Evolutionary conservation across 2,888 invertebrate genomes (phyloP).

Genomic region (Heliconius cydno): DNA sequence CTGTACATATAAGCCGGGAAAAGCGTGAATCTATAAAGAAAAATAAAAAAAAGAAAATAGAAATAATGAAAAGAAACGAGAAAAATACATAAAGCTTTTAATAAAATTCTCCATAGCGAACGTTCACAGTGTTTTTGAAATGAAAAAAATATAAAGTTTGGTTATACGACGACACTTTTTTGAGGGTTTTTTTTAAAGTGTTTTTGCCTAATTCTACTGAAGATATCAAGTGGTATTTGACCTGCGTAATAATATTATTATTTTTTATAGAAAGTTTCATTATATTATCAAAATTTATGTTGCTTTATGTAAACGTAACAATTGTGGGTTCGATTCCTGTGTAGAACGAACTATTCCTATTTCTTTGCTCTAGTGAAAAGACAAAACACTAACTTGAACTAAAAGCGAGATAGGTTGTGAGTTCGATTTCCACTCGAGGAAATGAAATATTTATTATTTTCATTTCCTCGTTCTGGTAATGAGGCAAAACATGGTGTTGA

Average conservation of each 20-base stretch:
- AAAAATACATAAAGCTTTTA: background rate
- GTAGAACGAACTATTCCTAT: too few species aligned
- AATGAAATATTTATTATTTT: too few species aligned
- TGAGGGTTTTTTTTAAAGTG: background rate
- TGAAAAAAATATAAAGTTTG: constrained; percentile 11
- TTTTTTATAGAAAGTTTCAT: background rate
- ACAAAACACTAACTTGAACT: too few species aligned
- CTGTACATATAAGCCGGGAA: background rate
- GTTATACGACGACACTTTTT: background rate
- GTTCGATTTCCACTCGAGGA: too few species aligned
- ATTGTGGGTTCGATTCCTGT: too few species aligned
- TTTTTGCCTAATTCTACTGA: constrained; percentile 10
- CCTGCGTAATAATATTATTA: background rate
- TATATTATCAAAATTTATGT: background rate
- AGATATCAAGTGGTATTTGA: constrained; percentile 12
- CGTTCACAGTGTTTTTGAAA: background rate
- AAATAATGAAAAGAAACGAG: too few species aligned
- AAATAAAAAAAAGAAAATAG: background rate
- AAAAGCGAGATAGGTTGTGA: too few species aligned
- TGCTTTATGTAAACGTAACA: too few species aligned
- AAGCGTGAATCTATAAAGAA: background rate
- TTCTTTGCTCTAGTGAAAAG: too few species aligned
- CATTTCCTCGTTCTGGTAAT: too few species aligned
- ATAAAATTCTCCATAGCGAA: background rate
- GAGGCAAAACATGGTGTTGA: too few species aligned